A percentile compares a stretch with the other conserved stretches of the same genome.
Conservation (phyloP, 2,113 vertebrate species). For the Vombatus ursinus region DNA sequence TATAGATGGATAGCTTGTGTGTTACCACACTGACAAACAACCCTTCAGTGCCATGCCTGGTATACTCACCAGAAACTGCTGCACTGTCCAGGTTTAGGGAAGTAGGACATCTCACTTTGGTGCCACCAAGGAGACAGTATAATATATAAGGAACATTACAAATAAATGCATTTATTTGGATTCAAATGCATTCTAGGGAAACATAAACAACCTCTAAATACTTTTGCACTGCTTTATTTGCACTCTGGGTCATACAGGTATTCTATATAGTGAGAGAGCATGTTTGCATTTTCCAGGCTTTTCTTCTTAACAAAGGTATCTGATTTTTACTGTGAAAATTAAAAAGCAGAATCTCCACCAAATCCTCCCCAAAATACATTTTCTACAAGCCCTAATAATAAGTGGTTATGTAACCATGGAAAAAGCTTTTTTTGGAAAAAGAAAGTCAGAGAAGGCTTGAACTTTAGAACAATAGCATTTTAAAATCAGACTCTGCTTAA, state of each 20-base stretch:
- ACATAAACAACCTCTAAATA: neutral
- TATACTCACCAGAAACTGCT: neutral
- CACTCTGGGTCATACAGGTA: neutral
- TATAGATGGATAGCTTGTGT: neutral
- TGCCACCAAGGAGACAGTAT: neutral
- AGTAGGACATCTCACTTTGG: neutral
- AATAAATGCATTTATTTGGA: neutral
- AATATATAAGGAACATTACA: neutral
- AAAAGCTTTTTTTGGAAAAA: conserved; percentile 73
- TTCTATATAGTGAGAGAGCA: neutral
- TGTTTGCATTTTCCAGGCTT: conserved; percentile 44
- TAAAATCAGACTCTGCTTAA: conserved; percentile 81
- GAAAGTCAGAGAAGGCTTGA: conserved; percentile 64
- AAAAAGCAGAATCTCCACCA: conserved; percentile 34
- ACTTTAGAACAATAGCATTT: conserved; percentile 82
- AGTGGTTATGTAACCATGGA: conserved; percentile 64
- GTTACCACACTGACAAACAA: neutral
- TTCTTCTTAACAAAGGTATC: conserved; percentile 33
- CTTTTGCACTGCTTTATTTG: neutral
- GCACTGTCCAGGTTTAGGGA: neutral
- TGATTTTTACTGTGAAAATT: conserved; percentile 50
- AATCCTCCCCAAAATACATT: conserved; percentile 55
- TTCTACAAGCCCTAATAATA: conserved; percentile 67
- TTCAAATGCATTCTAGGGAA: neutral
- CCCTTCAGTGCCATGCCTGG: neutral